These are phyloP conservation scores for Drosophila simulans DNA, from an alignment of 1,140 invertebrate genomes.

Conservation along the genomic window DNA sequence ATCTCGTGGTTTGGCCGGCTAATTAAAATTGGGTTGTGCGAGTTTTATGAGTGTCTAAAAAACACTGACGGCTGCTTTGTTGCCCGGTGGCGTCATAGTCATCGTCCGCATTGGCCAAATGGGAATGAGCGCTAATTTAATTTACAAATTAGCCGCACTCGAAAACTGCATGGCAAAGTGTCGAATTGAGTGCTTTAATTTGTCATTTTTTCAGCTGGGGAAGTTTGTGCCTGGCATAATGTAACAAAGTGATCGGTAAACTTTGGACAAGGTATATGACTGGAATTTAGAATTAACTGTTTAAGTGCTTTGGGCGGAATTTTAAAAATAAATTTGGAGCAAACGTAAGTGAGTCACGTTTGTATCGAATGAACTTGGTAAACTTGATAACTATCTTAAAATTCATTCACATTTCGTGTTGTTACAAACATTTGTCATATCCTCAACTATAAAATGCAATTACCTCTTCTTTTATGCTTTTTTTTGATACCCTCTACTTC, in stretches of 20 bases:
- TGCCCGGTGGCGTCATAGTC: constrained; percentile 61
- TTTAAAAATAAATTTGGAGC: neutral
- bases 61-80: constrained; percentile 63
- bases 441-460: too few species aligned
- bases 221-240: constrained; percentile 7
- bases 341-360: too few species aligned
- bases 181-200: constrained; percentile 42
- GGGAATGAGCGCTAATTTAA: constrained; percentile 76
- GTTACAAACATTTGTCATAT: too few species aligned
- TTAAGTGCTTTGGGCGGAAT: neutral
- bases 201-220: constrained; percentile 28
- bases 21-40: constrained; percentile 61
- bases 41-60: constrained; percentile 42
- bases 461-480: too few species aligned
- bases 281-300: constrained; percentile 9
- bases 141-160: constrained; percentile 69
- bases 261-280: neutral
- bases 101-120: constrained; percentile 57
- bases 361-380: too few species aligned
- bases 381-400: too few species aligned
- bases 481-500: neutral
- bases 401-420: too few species aligned
- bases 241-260: constrained; percentile 19
- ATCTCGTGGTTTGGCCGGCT: constrained; percentile 36
- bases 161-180: constrained; percentile 45